These are phyloP conservation scores for Amphiduros pacificus DNA, from an alignment of 2,888 invertebrate species.

Conservation along the genomic window DNA sequence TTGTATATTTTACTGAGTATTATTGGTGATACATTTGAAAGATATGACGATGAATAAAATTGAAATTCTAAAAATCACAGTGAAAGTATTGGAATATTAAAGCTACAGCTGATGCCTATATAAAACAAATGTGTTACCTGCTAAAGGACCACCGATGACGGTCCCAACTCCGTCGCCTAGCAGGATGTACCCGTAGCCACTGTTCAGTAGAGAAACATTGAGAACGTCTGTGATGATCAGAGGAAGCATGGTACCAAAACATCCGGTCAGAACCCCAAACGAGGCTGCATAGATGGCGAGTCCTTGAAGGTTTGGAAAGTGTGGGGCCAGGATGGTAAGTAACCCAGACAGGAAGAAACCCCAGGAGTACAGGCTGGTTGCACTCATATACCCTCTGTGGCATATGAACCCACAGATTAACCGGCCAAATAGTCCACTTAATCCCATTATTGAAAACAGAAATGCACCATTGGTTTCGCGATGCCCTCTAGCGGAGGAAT, in stretches of 20 bases:
- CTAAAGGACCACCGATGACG: conserved; percentile 36
- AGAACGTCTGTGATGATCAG: conserved; percentile 33
- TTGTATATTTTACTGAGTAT: no score
- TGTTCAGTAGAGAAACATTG: conserved; percentile 33
- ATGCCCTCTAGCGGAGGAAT: conserved; percentile 31
- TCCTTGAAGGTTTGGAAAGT: conserved; percentile 22
- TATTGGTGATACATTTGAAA: no score
- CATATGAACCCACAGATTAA: conserved; percentile 33
- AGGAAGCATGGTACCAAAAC: conserved; percentile 35
- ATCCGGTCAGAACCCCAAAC: conserved; percentile 36
- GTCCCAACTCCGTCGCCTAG: conserved; percentile 36
- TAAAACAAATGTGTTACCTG: no score
- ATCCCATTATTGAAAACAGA: conserved; percentile 36
- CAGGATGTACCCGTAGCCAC: conserved; percentile 38
- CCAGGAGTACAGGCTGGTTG: conserved; percentile 28
- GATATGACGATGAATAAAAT: no score
- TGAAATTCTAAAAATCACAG: no score
- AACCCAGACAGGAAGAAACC: conserved; percentile 34
- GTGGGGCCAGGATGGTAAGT: conserved; percentile 27
- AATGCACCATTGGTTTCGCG: conserved; percentile 31
- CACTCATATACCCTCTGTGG: conserved; percentile 25
- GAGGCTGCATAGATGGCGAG: conserved; percentile 28
- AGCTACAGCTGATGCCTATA: no score
- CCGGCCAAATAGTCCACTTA: conserved; percentile 38
- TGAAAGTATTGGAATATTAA: no score